These are phyloP conservation scores for Drosophila neotestacea DNA, from an alignment of 2,888 invertebrate species.

Conservation along the genomic window DNA sequence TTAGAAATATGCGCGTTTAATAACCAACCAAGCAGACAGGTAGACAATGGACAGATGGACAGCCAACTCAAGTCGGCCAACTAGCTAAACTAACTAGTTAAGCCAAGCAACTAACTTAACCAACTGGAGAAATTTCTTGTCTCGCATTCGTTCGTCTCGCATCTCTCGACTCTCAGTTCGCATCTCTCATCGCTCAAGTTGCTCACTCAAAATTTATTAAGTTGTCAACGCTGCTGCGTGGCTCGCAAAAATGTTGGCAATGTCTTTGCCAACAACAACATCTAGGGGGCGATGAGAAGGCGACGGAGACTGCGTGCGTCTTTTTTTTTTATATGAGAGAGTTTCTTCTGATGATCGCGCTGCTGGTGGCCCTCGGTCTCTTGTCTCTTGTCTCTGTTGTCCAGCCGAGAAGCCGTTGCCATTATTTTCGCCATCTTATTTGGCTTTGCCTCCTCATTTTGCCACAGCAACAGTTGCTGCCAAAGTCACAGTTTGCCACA, in stretches of 20 bases:
- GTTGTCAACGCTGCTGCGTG: constrained; percentile 68
- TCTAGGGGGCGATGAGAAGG: constrained; percentile 3
- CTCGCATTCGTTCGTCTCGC: constrained; percentile 17
- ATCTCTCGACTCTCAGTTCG: constrained; percentile 5
- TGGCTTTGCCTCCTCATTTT: constrained; percentile 44
- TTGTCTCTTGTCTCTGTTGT: constrained; percentile 16
- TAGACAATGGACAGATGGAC: constrained; percentile 1
- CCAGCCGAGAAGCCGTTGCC: constrained; percentile 58
- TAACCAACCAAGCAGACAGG: constrained; percentile 54
- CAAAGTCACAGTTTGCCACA: not conserved
- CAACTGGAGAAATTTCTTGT: constrained; percentile 41
- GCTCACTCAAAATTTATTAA: constrained; percentile 76
- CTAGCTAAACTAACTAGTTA: constrained; percentile 47
- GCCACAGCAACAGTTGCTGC: constrained; percentile 2
- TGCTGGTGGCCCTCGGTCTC: constrained; percentile 55
- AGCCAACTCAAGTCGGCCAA: constrained; percentile 14
- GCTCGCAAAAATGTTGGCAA: constrained; percentile 73
- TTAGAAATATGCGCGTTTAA: constrained; percentile 79
- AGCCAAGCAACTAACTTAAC: constrained; percentile 35
- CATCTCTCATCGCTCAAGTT: constrained; percentile 29
- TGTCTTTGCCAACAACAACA: constrained; percentile 41
- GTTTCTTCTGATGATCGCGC: constrained; percentile 37
- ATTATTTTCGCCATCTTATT: constrained; percentile 61
- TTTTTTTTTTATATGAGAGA: constrained; percentile 2
- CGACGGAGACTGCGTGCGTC: constrained; percentile 2